phyloP scores from a whole-genome alignment of 2,113 vertebrate genomes.

The Charadrius vociferus region DNA sequence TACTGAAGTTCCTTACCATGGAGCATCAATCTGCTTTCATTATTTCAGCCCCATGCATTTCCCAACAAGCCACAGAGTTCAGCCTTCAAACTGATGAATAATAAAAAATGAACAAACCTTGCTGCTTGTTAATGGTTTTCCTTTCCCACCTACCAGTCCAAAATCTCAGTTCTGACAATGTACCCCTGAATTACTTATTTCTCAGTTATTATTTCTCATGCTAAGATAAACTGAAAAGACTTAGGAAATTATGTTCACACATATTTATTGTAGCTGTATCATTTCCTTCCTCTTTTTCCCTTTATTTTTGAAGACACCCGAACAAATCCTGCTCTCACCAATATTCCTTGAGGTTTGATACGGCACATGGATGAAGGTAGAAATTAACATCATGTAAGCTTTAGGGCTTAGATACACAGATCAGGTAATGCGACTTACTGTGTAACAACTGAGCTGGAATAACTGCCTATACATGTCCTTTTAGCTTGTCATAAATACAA shows the following conservation, averaged over 20 bases:
- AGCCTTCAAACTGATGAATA: background rate
- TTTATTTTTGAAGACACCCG: background rate
- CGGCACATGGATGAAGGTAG: background rate
- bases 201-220: background rate
- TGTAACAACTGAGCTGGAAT: background rate
- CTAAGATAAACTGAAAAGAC: background rate
- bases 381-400: background rate
- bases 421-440: background rate
- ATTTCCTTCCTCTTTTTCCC: background rate
- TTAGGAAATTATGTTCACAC: background rate
- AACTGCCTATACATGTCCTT: background rate
- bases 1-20: background rate
- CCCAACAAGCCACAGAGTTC: background rate
- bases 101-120: background rate
- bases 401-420: background rate
- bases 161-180: background rate
- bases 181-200: background rate
- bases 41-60: background rate
- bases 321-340: background rate
- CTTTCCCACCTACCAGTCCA: background rate
- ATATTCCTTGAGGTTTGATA: background rate
- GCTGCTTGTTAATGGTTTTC: conserved; percentile 10
- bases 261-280: background rate
- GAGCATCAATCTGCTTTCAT: background rate
- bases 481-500: background rate